Percentiles rank a stretch among this genome's conserved stretches.
These are phyloP conservation scores for Mythimna albipuncta DNA, from an alignment of 2,888 invertebrate species.

Conservation along the genomic window DNA sequence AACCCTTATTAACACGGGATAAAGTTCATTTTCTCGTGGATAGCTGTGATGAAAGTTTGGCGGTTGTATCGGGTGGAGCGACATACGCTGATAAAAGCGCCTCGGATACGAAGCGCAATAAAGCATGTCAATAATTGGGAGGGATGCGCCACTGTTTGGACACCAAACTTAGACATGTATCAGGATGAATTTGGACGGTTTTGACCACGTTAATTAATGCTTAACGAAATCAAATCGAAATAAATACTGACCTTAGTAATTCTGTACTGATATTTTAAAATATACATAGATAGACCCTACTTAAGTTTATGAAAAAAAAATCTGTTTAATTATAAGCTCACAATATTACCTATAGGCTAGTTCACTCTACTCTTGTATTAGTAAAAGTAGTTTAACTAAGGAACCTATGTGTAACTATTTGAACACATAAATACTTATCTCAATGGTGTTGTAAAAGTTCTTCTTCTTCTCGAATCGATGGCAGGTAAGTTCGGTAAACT, in stretches of 20 bases:
- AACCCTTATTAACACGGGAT: slow-evolving; percentile 40
- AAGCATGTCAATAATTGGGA: slow-evolving; percentile 87
- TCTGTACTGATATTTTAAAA: not conserved
- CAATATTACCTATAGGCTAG: not conserved
- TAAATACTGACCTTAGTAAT: not conserved
- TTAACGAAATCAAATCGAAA: not conserved
- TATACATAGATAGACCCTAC: not conserved
- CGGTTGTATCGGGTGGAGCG: slow-evolving; percentile 67
- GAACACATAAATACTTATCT: too few species aligned
- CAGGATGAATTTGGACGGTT: slow-evolving; percentile 24
- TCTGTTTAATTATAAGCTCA: not conserved
- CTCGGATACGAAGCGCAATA: slow-evolving; percentile 83
- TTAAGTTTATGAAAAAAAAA: too few species aligned
- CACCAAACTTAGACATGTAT: slow-evolving; percentile 60
- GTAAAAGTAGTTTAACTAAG: too few species aligned
- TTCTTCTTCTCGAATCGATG: too few species aligned
- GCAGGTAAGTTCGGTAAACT: too few species aligned
- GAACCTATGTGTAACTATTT: too few species aligned
- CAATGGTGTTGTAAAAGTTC: too few species aligned
- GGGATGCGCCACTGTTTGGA: slow-evolving; percentile 77
- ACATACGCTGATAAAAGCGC: slow-evolving; percentile 86
- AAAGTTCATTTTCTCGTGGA: slow-evolving; percentile 65
- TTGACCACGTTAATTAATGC: not conserved
- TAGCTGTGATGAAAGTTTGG: slow-evolving; percentile 40
- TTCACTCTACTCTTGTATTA: too few species aligned